These are phyloP conservation scores for Prochilodus magdalenae DNA, from an alignment of 2,113 vertebrate species.

Conservation along the genomic window DNA sequence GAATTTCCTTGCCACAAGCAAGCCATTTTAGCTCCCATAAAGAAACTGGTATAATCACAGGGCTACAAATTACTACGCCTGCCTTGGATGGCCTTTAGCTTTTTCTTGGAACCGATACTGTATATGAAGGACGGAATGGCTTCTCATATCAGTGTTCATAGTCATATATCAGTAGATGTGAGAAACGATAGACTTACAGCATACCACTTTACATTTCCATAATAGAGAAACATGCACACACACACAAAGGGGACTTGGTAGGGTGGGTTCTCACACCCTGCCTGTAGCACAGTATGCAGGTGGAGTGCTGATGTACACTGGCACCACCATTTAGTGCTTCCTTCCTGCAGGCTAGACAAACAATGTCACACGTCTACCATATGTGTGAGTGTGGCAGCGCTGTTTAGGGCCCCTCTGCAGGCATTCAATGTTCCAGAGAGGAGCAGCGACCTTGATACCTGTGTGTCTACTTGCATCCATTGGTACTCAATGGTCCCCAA, in stretches of 20 bases:
- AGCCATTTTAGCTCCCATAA: no score
- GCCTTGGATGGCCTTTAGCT: no score
- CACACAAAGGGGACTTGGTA: neutral
- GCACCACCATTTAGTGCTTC: conserved; percentile 73
- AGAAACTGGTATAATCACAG: no score
- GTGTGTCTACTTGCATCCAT: no score
- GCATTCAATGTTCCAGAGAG: conserved; percentile 37
- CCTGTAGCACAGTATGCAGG: conserved; percentile 50
- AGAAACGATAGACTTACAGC: neutral
- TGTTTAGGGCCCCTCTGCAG: no score
- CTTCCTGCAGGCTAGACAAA: conserved; percentile 71
- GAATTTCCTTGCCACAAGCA: no score
- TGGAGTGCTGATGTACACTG: conserved; percentile 73
- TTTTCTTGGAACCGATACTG: no score
- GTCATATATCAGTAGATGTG: neutral
- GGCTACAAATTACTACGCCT: no score
- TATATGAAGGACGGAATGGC: no score
- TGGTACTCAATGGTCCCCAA: no score
- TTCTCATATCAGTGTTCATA: no score
- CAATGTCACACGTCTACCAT: conserved; percentile 69
- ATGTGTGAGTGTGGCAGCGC: conserved; percentile 58
- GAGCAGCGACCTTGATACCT: no score
- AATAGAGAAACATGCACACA: conserved; percentile 50
- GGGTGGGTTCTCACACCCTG: neutral
- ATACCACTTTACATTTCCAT: neutral